phyloP scores from a whole-genome alignment of 2,888 invertebrate genomes.

The Horisme vitalbata region DNA sequence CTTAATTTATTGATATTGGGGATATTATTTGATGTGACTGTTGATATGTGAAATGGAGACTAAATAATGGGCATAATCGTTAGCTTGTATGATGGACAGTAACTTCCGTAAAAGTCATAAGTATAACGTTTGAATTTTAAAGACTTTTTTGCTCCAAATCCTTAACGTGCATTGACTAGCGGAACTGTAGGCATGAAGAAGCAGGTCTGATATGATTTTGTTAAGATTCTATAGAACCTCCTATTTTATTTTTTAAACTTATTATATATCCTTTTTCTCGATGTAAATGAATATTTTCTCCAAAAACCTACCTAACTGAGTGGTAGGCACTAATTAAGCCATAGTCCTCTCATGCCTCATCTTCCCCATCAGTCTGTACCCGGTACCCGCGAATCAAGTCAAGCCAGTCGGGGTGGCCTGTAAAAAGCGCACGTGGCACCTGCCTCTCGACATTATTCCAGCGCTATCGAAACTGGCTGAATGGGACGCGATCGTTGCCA shows the following conservation, averaged over 20 bases:
- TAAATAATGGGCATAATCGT: slow-evolving; percentile 8
- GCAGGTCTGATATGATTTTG: no score
- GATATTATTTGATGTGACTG: slow-evolving; percentile 14
- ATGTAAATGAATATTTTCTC: no score
- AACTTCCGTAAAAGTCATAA: no score
- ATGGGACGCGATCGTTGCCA: slow-evolving; percentile 32
- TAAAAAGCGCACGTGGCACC: slow-evolving; percentile 75
- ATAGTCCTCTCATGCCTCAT: slow-evolving; percentile 39
- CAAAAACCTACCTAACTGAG: no score
- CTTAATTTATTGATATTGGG: slow-evolving; percentile 31
- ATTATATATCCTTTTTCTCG: no score
- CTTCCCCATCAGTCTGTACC: slow-evolving; percentile 42
- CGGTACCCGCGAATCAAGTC: slow-evolving; percentile 49
- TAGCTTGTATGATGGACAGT: not conserved
- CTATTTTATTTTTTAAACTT: not conserved
- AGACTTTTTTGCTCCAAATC: no score
- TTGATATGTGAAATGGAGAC: slow-evolving; percentile 16
- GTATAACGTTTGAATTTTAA: no score
- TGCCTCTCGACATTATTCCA: slow-evolving; percentile 63
- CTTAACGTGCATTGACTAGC: no score
- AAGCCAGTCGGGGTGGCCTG: slow-evolving; percentile 65
- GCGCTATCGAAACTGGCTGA: slow-evolving; percentile 37
- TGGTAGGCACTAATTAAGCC: no score
- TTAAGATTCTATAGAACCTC: no score
- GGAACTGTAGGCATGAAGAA: no score